phyloP scores from a whole-genome alignment of 2,113 vertebrate species.

The Drymodes brunneopygia region DNA sequence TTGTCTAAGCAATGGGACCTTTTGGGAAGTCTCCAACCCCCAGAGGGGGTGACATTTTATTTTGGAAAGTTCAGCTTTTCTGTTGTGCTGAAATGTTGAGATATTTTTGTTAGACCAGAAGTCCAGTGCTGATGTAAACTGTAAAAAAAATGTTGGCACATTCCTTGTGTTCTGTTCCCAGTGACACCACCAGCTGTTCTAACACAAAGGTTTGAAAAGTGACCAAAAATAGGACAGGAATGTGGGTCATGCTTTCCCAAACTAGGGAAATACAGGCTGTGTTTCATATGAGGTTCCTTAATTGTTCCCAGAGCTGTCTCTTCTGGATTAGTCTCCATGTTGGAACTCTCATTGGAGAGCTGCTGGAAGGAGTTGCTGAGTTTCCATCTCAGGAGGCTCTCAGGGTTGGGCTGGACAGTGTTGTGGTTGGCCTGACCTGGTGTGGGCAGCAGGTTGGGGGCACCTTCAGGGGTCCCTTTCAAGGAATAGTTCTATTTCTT shows the following conservation, averaged over 20 bases:
- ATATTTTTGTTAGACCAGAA: not conserved
- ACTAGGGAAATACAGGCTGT: not conserved
- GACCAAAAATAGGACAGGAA: not conserved
- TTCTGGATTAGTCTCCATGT: not conserved
- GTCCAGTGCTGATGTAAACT: not conserved
- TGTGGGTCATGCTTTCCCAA: not conserved
- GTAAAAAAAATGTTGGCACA: no score
- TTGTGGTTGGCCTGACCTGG: rapidly evolving
- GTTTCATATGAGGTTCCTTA: not conserved
- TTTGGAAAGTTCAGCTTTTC: not conserved
- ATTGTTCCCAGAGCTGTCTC: not conserved
- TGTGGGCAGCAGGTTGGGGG: not conserved
- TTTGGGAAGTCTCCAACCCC: not conserved
- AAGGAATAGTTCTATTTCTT: not conserved
- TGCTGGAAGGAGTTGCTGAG: not conserved
- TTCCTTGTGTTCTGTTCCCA: not conserved
- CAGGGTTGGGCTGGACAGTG: not conserved
- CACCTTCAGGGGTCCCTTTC: not conserved
- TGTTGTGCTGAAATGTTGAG: not conserved
- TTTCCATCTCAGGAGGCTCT: not conserved
- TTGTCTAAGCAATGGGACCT: not conserved
- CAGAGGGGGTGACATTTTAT: not conserved
- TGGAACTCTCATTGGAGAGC: not conserved
- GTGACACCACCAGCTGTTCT: not conserved
- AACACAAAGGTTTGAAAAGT: not conserved